Conservation (phyloP, 1,140 invertebrate species). For the Ylistrum balloti region DNA sequence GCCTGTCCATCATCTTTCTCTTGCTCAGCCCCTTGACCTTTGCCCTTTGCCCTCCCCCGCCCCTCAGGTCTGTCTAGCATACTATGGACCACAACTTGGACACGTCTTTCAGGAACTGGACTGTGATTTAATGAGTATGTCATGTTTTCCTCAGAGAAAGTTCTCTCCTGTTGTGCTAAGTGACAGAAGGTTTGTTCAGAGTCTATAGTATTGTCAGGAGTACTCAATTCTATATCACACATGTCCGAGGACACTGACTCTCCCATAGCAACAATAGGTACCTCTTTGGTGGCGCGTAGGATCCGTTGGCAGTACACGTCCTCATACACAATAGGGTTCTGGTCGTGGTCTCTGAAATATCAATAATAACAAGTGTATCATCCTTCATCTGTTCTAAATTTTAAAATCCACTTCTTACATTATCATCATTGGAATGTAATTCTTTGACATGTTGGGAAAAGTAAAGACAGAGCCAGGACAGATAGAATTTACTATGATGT, state of each 20-base stretch:
- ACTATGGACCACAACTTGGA: constrained; percentile 43
- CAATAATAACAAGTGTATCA: no score
- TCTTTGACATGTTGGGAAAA: no score
- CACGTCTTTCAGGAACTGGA: constrained; percentile 29
- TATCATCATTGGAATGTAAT: no score
- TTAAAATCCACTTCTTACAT: no score
- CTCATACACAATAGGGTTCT: constrained; percentile 69
- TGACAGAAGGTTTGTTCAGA: constrained; percentile 66
- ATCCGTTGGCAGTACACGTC: constrained; percentile 70
- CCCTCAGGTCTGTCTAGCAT: constrained; percentile 31
- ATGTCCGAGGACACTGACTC: constrained; percentile 67
- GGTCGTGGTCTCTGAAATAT: constrained; percentile 72
- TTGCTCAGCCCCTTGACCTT: constrained; percentile 23
- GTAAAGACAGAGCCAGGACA: no score
- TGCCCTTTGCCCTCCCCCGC: not conserved
- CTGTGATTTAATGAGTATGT: constrained; percentile 36
- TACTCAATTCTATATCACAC: constrained; percentile 68
- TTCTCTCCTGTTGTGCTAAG: constrained; percentile 72
- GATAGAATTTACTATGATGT: no score
- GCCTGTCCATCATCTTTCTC: constrained; percentile 50
- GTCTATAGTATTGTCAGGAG: constrained; percentile 69
- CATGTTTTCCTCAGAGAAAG: constrained; percentile 73
- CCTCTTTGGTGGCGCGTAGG: constrained; percentile 70
- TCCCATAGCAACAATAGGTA: constrained; percentile 69
- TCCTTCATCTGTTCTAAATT: no score